These are phyloP conservation scores for Ceyx cyanopectus DNA, from an alignment of 2,113 vertebrate genomes.

Conservation along the genomic window DNA sequence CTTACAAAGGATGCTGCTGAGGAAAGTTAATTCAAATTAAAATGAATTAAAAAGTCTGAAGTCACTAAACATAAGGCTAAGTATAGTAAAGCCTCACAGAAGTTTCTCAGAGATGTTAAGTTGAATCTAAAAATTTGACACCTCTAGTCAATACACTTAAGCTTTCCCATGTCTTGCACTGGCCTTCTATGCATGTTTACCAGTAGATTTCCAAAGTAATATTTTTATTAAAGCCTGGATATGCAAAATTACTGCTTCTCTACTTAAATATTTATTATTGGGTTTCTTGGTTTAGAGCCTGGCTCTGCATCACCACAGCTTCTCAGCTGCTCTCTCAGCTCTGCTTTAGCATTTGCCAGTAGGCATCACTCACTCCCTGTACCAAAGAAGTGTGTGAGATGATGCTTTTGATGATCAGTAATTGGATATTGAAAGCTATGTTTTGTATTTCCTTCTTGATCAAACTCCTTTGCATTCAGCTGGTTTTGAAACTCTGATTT, in stretches of 20 bases:
- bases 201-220: neutral
- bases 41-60: neutral
- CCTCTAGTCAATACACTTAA: neutral
- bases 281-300: neutral
- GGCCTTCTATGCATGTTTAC: neutral
- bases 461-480: neutral
- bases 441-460: neutral
- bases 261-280: neutral
- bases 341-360: neutral
- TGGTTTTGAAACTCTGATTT: neutral
- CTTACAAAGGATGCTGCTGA: neutral
- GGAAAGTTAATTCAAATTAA: neutral
- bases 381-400: neutral
- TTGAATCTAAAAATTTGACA: neutral
- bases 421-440: neutral
- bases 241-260: neutral
- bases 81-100: neutral
- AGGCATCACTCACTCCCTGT: neutral
- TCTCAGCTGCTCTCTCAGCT: neutral
- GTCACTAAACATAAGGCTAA: neutral
- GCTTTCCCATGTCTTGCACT: neutral
- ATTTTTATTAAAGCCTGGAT: neutral
- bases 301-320: neutral
- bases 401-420: neutral
- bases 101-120: neutral